phyloP scores from a whole-genome alignment of 2,888 invertebrate species.

The Philopedon plagiatum region DNA sequence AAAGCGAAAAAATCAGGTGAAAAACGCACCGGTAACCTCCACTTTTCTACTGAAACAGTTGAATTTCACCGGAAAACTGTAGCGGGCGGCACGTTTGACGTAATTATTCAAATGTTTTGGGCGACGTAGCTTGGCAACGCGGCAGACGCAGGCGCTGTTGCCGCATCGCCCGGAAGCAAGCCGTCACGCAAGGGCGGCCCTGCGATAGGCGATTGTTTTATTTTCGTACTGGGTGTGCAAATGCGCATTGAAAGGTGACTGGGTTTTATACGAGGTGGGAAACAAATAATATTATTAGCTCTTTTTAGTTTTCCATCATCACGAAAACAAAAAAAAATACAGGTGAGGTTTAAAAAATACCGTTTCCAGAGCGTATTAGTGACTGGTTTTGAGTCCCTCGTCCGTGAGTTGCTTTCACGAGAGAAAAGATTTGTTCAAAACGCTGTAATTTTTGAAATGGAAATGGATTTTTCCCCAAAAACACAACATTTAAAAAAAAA shows the following conservation, averaged over 20 bases:
- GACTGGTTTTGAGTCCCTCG: too few species aligned
- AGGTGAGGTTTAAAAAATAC: background rate
- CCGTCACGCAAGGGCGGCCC: constrained; percentile 51
- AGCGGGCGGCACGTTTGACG: constrained; percentile 63
- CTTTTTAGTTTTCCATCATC: background rate
- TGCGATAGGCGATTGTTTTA: constrained; percentile 47
- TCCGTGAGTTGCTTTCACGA: too few species aligned
- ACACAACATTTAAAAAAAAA: too few species aligned
- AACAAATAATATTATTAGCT: background rate
- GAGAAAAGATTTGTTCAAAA: too few species aligned
- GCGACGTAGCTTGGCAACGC: constrained; percentile 66
- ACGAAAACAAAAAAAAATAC: background rate
- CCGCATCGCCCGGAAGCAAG: constrained; percentile 34
- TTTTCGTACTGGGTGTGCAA: constrained; percentile 36
- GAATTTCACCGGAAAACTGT: constrained; percentile 68
- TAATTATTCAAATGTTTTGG: constrained; percentile 68
- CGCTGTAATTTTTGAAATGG: too few species aligned
- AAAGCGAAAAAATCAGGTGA: constrained; percentile 29
- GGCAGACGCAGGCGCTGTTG: constrained; percentile 61
- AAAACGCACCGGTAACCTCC: constrained; percentile 35
- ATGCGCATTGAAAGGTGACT: constrained; percentile 31
- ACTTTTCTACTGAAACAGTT: constrained; percentile 63
- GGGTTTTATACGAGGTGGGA: background rate
- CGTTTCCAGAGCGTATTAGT: too few species aligned
- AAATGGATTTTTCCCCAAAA: too few species aligned